Base-by-base conservation (phyloP, 2,113 vertebrate species). In the Coracopsis vasa region DNA sequence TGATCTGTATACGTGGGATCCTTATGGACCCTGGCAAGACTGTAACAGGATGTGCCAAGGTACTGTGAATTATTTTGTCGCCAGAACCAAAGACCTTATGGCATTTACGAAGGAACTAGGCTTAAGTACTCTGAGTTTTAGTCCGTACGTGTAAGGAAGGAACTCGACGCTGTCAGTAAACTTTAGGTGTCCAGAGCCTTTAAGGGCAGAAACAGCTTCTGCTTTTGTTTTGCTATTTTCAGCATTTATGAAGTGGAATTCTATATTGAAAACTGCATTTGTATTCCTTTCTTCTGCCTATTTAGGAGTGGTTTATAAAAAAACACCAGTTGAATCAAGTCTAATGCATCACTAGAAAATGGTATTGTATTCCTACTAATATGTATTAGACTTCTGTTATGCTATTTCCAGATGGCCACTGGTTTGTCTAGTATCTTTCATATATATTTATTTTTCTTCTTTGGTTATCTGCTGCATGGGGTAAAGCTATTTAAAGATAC, bases 31-130 rank as follows among this genome's bases (percentile, higher is more conserved):
- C 50, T 99, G 99, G 99, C 98, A 99, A 84, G 99, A 99, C 86
- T 99, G 99, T 97, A 99, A 88, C 97, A 98, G 97, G 94, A 98
- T 99, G 96, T 99, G 99, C 95, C 99, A 99, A 98, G 99, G 99
- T 99, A 98, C 48, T 64, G 50, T 93, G 58, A 56, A 73, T 54
- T 87, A 21, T 35, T 88, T 69, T 62, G 65, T 79, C 37, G 21
- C 64, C 82, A 73, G 58, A 88, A 71, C 28, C 23, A 47, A 91
- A 73, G 28, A 84, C 7, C 28, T 81, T 7, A n/a, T 72, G 62
- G 3, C 33, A 45, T 92, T 88, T 88, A 58, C 21, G n/a, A 88
- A 48, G 19, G 10, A 14, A 5, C 9, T 75, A 4, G 2, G 51
- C 39, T 80, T 51, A 56, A 60, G 9, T 56, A 56, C 35, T 70